Evolutionary conservation across 2,888 invertebrate genomes (phyloP), one percentile per base, ranked within the genome.

Genomic region (Ischnus inquisitorius): DNA sequence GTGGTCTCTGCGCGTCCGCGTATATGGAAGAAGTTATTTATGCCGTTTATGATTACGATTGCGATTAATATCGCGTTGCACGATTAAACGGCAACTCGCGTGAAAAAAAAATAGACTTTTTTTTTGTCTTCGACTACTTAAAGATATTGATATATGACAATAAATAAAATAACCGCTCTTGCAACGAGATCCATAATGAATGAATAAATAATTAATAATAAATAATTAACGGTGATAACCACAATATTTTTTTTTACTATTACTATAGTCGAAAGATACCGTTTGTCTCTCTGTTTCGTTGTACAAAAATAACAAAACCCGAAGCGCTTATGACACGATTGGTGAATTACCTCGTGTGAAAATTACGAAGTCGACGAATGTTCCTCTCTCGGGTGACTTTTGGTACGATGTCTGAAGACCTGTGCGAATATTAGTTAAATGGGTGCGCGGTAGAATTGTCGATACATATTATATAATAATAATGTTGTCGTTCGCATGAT

Each of bases 251-350:
- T 22, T 43, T 51, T 16, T 34, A 48, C 22, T 62, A 22, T 48
- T 75, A 71, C 68, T 76, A 65, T 28, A 72, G 83, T 82, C 12
- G 67, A 68, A 77, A 68, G 72, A 79, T 79, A 62, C 46, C 19
- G 43, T 25, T 68, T 64, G n/a, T 60, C 62, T 8, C 74, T 74
- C 41, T 80, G 79, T 88, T n/a, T 88, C 86, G 83, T 88, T 87
- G 87, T 85, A 87, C 76, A 87, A 87, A 88, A 86, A 86, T 87
- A 88, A 88, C 75, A 81, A 85, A 86, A 86, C 77, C 43, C 79
- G 64, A 77, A 62, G 77, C 25, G 28, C 54, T 54, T 78, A 51
- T 16, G 64, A 74, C 39, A 67, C 60, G 25, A 28, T 19, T 14
- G 34, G 28, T 1, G 60, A 34, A 14, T n/a, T 60, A 12, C 14